A percentile compares a stretch with the other conserved stretches of the same genome.
phyloP scores from a whole-genome alignment of 2,888 invertebrate species.

The Calameuta idolon region DNA sequence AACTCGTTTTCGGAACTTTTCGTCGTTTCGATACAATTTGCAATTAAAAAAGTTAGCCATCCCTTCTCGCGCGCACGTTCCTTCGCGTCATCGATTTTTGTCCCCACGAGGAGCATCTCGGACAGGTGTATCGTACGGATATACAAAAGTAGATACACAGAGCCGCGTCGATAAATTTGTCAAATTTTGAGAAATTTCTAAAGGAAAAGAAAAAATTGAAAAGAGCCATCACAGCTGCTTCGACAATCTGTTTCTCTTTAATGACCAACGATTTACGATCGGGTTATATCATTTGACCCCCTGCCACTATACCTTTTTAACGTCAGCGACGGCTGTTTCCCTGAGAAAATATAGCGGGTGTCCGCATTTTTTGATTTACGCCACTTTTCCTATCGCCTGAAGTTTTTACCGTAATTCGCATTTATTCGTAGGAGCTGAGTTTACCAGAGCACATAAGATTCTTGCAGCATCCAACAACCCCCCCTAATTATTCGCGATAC shows the following conservation, averaged over 20 bases:
- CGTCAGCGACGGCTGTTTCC: not conserved
- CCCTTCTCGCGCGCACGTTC: not conserved
- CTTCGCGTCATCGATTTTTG: not conserved
- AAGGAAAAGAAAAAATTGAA: not conserved
- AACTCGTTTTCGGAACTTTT: constrained; percentile 22
- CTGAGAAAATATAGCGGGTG: not conserved
- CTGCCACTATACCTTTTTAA: not conserved
- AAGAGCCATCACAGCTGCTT: not conserved
- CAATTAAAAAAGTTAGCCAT: constrained; percentile 19
- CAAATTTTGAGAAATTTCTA: not conserved
- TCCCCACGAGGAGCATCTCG: not conserved
- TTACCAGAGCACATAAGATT: not conserved
- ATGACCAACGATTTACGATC: not conserved
- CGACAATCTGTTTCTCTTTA: not conserved
- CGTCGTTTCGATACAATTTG: constrained; percentile 21
- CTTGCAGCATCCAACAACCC: not conserved
- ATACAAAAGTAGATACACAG: not conserved
- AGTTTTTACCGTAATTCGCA: not conserved
- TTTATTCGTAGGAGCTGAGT: not conserved
- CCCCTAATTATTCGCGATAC: not conserved
- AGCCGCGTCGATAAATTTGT: not conserved
- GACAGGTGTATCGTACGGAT: not conserved
- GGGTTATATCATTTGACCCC: not conserved
- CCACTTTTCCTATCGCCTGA: not conserved
- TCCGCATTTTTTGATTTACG: not conserved